phyloP scores from a whole-genome alignment of 1,140 invertebrate species.

The Diprion similis region DNA sequence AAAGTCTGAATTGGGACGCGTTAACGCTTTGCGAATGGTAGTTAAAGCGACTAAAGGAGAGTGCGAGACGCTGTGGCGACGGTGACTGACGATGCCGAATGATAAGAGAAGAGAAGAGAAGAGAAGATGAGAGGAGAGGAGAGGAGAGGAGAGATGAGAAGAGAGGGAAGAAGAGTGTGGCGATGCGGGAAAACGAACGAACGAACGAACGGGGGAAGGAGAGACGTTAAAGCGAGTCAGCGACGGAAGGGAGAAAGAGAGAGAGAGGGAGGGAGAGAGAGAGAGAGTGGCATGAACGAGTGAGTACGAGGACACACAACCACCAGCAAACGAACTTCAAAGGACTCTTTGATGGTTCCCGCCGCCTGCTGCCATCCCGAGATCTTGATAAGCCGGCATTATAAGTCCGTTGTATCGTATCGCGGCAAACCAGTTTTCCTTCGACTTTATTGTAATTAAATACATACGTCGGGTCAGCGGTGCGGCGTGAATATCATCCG shows the following conservation, averaged over 20 bases:
- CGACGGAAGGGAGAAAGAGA: conserved; percentile 33
- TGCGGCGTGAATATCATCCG: conserved; percentile 29
- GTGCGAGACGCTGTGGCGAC: no score
- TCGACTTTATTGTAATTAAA: conserved; percentile 46
- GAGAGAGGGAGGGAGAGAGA: no score
- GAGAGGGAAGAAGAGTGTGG: conserved; percentile 24
- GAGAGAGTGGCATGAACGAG: conserved; percentile 31
- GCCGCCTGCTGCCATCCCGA: conserved; percentile 49
- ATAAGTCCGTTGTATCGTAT: conserved; percentile 51
- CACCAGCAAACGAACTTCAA: conserved; percentile 50
- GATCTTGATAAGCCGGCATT: conserved; percentile 58
- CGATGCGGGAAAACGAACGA: conserved; percentile 21
- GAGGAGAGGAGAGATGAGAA: no score
- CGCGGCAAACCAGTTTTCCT: conserved; percentile 49
- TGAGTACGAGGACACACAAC: conserved; percentile 40
- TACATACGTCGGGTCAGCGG: conserved; percentile 40
- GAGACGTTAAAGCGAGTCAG: no score
- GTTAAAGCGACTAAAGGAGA: no score
- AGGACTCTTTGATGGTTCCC: conserved; percentile 58
- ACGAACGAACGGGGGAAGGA: conserved; percentile 25
- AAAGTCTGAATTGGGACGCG: no score
- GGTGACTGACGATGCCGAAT: conserved; percentile 16
- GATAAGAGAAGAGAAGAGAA: conserved; percentile 10
- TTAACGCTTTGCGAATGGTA: no score
- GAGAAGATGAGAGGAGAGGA: conserved; percentile 17